These are phyloP conservation scores for Taxidea taxus DNA, from an alignment of 2,113 vertebrate genomes.

Conservation along the genomic window DNA sequence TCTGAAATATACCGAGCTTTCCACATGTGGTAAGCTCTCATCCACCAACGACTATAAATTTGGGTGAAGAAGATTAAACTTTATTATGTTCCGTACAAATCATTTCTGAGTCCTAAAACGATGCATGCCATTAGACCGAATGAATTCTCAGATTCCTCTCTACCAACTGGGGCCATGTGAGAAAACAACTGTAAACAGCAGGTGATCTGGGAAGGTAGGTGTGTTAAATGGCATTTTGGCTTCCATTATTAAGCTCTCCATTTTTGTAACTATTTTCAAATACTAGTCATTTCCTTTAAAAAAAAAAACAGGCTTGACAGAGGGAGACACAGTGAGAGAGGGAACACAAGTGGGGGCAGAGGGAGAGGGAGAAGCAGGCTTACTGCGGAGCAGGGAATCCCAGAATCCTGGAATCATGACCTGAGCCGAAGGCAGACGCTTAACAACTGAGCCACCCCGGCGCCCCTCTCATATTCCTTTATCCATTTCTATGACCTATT, in stretches of 20 bases:
- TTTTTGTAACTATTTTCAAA: neutral
- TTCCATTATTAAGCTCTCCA: fast-evolving
- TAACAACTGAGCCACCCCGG: no score
- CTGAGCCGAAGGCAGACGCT: no score
- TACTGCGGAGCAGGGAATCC: no score
- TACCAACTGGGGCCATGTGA: fast-evolving
- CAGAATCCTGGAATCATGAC: no score
- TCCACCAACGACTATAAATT: neutral
- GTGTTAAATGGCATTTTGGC: fast-evolving
- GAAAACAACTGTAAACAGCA: neutral
- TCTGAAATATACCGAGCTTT: neutral
- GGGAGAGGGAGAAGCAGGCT: no score
- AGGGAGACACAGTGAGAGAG: no score
- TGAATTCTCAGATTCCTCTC: neutral
- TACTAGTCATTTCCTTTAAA: neutral
- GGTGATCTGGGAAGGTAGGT: fast-evolving
- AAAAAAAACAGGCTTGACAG: neutral
- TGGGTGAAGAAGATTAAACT: neutral
- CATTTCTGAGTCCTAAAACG: neutral
- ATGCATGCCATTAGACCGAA: neutral
- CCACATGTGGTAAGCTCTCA: neutral
- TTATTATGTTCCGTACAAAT: neutral
- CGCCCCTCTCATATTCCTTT: neutral
- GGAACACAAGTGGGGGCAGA: no score
- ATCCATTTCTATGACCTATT: neutral